Evolutionary conservation across 2,797 vertebrate genomes (phyloP).

Genomic region (Carcharodon carcharias): DNA sequence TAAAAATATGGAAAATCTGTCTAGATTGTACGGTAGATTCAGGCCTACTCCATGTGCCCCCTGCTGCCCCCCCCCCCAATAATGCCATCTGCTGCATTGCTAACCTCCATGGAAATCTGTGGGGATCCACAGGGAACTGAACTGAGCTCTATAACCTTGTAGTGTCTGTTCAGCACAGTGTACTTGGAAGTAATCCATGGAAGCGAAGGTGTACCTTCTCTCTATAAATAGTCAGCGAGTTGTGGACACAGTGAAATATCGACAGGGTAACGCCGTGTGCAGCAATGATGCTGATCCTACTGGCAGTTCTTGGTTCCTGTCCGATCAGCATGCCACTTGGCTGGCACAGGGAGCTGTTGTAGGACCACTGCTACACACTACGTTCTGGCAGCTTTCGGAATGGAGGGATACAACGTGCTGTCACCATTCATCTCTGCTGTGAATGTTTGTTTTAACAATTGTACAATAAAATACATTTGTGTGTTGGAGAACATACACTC

Average conservation of each 20-base stretch:
- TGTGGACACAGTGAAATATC: background rate
- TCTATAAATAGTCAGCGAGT: background rate
- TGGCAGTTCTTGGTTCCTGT: background rate
- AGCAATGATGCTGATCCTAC: background rate
- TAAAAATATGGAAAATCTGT: background rate
- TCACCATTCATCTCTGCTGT: background rate
- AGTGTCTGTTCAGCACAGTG: background rate
- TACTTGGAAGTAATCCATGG: background rate
- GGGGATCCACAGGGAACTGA: background rate
- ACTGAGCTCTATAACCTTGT: background rate
- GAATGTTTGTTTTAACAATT: background rate
- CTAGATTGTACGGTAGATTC: background rate
- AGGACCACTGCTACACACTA: background rate
- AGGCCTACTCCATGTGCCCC: background rate
- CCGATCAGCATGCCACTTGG: background rate
- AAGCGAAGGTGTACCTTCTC: background rate
- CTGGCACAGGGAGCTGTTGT: background rate
- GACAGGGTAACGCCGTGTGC: background rate
- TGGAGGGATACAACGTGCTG: background rate
- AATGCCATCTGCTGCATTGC: background rate
- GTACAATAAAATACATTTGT: background rate
- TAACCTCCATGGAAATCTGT: background rate
- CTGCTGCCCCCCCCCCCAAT: background rate
- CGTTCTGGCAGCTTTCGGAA: background rate
- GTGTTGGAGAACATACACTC: background rate